Conservation (phyloP, 2,888 invertebrate species). For the Fragum whitleyi region DNA sequence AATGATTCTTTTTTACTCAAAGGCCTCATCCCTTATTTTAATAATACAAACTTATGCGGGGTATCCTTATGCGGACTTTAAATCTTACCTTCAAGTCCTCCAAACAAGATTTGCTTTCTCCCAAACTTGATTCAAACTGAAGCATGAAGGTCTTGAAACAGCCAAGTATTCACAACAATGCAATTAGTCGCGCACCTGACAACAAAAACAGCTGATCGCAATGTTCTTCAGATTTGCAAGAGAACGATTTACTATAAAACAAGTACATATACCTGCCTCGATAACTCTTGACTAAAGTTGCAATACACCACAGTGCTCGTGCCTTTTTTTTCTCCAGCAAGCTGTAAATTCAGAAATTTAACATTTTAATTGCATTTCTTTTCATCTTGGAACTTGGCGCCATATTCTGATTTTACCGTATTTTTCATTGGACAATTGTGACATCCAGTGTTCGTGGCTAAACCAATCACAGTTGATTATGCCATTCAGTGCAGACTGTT, state of each 20-base stretch:
- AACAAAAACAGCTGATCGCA: conserved; percentile 52
- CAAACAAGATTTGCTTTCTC: too few relatives aligned
- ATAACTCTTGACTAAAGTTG: background rate
- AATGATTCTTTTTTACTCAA: too few relatives aligned
- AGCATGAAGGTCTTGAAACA: too few relatives aligned
- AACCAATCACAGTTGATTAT: conserved; percentile 68
- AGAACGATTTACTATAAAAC: background rate
- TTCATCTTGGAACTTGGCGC: conserved; percentile 69
- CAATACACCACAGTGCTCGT: too few relatives aligned
- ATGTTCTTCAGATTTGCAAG: background rate
- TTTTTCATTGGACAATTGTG: conserved; percentile 61
- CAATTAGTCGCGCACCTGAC: conserved; percentile 64
- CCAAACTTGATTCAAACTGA: too few relatives aligned
- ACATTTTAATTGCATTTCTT: too few relatives aligned
- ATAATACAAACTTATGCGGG: too few relatives aligned
- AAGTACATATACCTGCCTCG: background rate
- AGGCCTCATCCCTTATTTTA: too few relatives aligned
- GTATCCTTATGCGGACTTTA: too few relatives aligned
- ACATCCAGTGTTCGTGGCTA: conserved; percentile 26
- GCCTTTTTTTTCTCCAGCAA: too few relatives aligned
- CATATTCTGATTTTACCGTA: conserved; percentile 51
- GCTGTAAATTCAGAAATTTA: too few relatives aligned
- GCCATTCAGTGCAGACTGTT: conserved; percentile 71
- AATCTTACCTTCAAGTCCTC: too few relatives aligned
- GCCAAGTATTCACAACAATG: conserved; percentile 38